Evolutionary conservation across 2,888 invertebrate species (phyloP).

Genomic region (Mystacides longicornis): DNA sequence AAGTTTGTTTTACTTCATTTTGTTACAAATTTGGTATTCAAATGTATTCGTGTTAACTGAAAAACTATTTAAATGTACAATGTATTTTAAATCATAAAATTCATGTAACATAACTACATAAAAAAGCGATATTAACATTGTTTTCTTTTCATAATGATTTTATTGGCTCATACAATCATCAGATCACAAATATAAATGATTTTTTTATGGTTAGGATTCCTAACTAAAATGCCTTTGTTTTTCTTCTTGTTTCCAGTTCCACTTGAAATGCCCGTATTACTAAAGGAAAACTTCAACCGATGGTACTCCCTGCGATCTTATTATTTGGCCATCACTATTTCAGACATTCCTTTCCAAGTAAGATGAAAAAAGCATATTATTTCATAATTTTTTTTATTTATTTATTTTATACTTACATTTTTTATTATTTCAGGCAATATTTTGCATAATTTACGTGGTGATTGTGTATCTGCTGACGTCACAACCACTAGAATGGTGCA

Average conservation of each 20-base stretch:
- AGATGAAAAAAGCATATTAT: slow-evolving; percentile 22
- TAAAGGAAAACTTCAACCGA: slow-evolving; percentile 92
- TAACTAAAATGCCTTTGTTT: neutral
- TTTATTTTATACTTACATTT: neutral
- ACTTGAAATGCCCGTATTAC: slow-evolving; percentile 87
- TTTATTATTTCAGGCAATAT: slow-evolving; percentile 66
- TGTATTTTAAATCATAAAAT: too few species aligned
- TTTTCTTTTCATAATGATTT: neutral
- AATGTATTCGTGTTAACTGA: too few species aligned
- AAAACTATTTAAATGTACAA: too few species aligned
- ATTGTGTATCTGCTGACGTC: slow-evolving; percentile 93
- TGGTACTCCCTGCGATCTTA: slow-evolving; percentile 95
- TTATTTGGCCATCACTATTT: slow-evolving; percentile 91
- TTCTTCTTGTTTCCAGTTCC: slow-evolving; percentile 61
- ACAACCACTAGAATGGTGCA: slow-evolving; percentile 75
- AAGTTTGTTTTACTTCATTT: too few species aligned
- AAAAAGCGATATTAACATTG: too few species aligned
- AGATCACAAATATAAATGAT: neutral
- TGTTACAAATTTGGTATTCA: too few species aligned
- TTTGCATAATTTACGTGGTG: slow-evolving; percentile 85
- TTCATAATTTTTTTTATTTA: neutral
- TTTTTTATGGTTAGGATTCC: neutral
- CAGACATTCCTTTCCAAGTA: slow-evolving; percentile 98
- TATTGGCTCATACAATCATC: neutral
- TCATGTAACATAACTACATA: too few species aligned